phyloP scores from a whole-genome alignment of 2,113 vertebrate species.

The Phocoena sinus region DNA sequence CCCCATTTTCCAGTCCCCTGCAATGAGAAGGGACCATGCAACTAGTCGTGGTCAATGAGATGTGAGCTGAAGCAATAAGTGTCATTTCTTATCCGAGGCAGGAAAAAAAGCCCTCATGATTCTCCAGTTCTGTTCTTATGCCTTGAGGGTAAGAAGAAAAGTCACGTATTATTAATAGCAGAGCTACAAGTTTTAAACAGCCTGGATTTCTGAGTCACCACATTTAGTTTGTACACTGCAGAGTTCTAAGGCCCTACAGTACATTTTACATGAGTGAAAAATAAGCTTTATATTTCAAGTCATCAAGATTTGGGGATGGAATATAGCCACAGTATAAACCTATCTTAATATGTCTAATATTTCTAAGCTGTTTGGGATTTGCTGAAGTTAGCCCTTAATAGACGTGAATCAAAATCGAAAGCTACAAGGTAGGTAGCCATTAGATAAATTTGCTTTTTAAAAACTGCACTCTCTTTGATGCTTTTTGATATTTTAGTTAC shows the following conservation, averaged over 20 bases:
- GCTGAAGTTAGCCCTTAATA: neutral
- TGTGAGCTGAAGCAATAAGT: neutral
- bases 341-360: neutral
- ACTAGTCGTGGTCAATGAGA: neutral
- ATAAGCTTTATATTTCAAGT: neutral
- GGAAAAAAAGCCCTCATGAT: neutral
- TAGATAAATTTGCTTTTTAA: neutral
- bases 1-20: neutral
- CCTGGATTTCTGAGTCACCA: neutral
- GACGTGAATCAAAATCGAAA: neutral
- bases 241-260: neutral
- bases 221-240: neutral
- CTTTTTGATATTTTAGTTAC: neutral
- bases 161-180: neutral
- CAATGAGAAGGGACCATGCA: neutral
- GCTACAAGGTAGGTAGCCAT: neutral
- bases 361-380: neutral
- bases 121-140: neutral
- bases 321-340: neutral
- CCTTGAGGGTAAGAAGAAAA: neutral
- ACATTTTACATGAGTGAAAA: neutral
- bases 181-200: neutral
- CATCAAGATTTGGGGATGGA: neutral
- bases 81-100: neutral
- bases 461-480: neutral